phyloP scores from a whole-genome alignment of 2,888 invertebrate genomes.

The Odontothrips loti region DNA sequence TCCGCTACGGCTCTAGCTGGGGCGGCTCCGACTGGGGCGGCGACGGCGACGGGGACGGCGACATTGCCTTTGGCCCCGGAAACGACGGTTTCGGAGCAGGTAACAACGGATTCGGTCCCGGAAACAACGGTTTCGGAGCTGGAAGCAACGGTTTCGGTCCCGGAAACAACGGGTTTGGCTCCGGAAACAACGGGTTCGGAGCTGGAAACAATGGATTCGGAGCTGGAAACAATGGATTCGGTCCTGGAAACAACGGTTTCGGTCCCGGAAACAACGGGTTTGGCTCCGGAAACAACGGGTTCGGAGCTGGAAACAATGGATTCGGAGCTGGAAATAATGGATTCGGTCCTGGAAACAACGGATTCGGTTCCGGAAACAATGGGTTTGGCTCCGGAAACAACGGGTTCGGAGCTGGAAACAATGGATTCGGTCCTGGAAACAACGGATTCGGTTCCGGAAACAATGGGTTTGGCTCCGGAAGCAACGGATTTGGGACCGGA shows the following conservation, averaged over 20 bases:
- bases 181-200: neutral
- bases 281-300: neutral
- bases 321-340: slow-evolving; percentile 14
- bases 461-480: neutral
- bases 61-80: neutral
- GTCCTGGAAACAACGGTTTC: neutral
- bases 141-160: neutral
- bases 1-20: neutral
- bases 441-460: neutral
- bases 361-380: slow-evolving; percentile 21
- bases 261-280: neutral
- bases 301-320: slow-evolving; percentile 4
- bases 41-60: neutral
- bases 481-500: neutral
- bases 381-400: neutral
- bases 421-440: neutral
- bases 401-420: neutral
- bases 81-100: neutral
- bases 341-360: neutral
- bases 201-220: neutral
- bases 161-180: neutral
- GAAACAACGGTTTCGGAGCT: neutral
- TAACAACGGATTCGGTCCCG: neutral
- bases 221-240: neutral
- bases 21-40: neutral